These are phyloP conservation scores for Sanderia malayensis DNA, from an alignment of 30 jellyfish, hydroid and myxozoan genomes.

Conservation along the genomic window DNA sequence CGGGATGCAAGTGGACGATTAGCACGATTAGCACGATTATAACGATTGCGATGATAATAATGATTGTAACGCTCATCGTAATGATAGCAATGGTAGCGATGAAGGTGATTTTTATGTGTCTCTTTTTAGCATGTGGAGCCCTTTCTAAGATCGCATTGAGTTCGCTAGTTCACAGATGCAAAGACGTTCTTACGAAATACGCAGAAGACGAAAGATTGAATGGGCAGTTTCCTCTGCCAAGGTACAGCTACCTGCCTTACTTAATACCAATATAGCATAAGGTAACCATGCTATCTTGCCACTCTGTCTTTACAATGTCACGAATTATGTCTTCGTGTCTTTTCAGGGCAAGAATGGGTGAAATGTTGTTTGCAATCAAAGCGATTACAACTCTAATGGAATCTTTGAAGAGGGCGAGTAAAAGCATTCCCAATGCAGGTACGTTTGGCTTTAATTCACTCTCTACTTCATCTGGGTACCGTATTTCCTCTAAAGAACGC, in stretches of 20 bases:
- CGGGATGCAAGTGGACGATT: too few species aligned
- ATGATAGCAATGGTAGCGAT: background rate
- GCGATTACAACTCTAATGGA: slow-evolving; percentile 74
- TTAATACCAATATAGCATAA: too few species aligned
- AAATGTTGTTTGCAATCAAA: slow-evolving; percentile 80
- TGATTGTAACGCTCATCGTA: background rate
- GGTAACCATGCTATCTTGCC: too few species aligned
- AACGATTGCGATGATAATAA: too few species aligned
- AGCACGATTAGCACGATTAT: too few species aligned
- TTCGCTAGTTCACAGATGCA: slow-evolving; percentile 79
- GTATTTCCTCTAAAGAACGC: too few species aligned
- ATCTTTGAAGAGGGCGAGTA: slow-evolving; percentile 67
- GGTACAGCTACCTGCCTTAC: too few species aligned
- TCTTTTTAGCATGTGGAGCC: slow-evolving; percentile 50
- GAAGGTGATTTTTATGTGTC: background rate
- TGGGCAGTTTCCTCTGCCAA: slow-evolving; percentile 89
- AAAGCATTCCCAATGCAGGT: slow-evolving; percentile 58
- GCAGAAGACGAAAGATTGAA: slow-evolving; percentile 85
- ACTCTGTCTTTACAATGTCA: too few species aligned
- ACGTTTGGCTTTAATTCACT: too few species aligned
- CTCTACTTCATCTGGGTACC: too few species aligned
- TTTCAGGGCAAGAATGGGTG: slow-evolving; percentile 89
- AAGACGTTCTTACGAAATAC: slow-evolving; percentile 72
- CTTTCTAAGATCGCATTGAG: slow-evolving; percentile 74
- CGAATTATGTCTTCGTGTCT: too few species aligned